Evolutionary conservation across 2,888 invertebrate species (phyloP), one percentile per base, ranked within the genome.

Genomic region (Neuroscelio doddi): DNA sequence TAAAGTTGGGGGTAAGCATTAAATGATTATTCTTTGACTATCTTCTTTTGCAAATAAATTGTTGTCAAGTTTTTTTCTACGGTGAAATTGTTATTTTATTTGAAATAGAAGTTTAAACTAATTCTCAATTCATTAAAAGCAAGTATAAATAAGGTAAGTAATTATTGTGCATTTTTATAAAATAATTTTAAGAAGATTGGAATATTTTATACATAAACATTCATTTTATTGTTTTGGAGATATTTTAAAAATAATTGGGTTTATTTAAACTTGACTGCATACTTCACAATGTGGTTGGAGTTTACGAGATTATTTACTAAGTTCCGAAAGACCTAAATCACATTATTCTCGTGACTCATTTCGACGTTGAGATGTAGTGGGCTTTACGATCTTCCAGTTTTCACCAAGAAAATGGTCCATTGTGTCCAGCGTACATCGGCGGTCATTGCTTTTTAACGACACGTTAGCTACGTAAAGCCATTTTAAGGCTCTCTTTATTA

Each of bases 281-380:
- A 5, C 21, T 21, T 21, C 21, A 21, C 21, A 3, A 21, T 21
- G 21, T 21, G 5, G 21, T 21, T 21, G 21, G 24, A 24, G 41
- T 41, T 38, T 41, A 41, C 12, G 41, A 26, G 41, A 41, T 41
- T 41, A 41, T 41, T 41, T 21, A 24, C 41, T 7, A 41, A 41
- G 41, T 41, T 41, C 24, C 41, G 5, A 10, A 41, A 26, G 41
- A 41, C 5, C 29, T 45, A 30, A 30, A 45, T 45, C 32, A 30
- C 45, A 8, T 21, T 38, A 32, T 32, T 32, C 32, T 32, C 1
- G 32, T 7, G 32, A 32, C 32, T 32, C 32, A 32, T 32, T 32
- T 32, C 32, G 12, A n/a, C 32, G 15, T 8, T 5, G 38, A 21
- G 38, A 38, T 38, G 38, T n/a, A 38, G 10, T 38, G 38, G 38